Conservation (phyloP, 2,113 vertebrate species). For the Pitta sordida region DNA sequence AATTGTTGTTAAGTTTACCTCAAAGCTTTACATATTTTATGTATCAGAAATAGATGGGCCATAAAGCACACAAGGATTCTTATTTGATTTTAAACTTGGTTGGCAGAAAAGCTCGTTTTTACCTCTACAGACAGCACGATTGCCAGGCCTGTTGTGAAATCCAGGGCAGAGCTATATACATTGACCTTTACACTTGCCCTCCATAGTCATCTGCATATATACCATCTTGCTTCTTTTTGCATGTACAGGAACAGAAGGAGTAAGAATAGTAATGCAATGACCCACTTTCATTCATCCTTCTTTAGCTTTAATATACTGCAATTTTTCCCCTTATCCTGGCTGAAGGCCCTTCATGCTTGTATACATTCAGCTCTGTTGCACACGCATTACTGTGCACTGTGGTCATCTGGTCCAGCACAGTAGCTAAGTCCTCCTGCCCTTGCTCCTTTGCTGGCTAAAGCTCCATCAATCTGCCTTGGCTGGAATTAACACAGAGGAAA, state of each 20-base stretch:
- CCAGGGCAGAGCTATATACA: conserved; percentile 34
- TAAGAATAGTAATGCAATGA: conserved; percentile 54
- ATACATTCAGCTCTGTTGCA: neutral
- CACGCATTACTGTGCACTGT: too few relatives aligned
- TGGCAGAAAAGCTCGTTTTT: neutral
- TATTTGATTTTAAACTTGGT: neutral
- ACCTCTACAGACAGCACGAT: neutral
- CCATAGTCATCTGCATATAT: conserved; percentile 49
- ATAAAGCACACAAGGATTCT: neutral
- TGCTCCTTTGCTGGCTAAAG: neutral
- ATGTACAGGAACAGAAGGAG: conserved; percentile 32
- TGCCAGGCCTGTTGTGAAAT: conserved; percentile 2
- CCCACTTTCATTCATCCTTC: conserved; percentile 31
- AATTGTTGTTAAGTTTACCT: neutral
- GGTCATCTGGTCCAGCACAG: neutral
- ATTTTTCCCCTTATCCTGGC: neutral
- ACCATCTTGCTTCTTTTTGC: conserved; percentile 45
- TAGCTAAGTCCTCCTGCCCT: neutral
- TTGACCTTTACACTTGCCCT: conserved; percentile 17
- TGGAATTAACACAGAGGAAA: neutral
- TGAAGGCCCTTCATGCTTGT: neutral
- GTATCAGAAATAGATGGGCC: neutral
- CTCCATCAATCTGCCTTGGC: neutral
- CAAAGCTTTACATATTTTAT: neutral
- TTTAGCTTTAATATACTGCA: neutral